phyloP scores from a whole-genome alignment of 2,113 vertebrate species.

The Pleuronectes platessa region DNA sequence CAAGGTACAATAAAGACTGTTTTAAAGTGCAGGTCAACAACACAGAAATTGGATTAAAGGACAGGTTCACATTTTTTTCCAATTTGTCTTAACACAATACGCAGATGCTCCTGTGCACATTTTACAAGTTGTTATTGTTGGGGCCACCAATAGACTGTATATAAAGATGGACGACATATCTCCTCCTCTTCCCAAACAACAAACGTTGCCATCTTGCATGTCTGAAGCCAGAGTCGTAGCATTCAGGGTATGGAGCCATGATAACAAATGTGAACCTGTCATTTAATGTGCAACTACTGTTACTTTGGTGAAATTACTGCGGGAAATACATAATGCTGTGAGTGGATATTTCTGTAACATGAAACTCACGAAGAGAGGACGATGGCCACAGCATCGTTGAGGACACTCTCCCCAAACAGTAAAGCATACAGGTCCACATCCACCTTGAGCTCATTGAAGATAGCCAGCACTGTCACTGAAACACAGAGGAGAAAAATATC shows the following conservation, averaged over 20 bases:
- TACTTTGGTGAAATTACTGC: background rate
- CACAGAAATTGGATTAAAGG: background rate
- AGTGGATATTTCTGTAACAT: constrained; percentile 9
- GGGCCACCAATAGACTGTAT: no score
- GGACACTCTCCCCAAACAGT: constrained; percentile 96
- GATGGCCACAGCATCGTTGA: constrained; percentile 98
- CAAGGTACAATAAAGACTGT: constrained; percentile 11
- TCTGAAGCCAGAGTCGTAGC: no score
- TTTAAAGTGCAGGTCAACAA: background rate
- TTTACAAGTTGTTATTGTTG: background rate
- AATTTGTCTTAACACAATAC: background rate
- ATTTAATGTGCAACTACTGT: background rate
- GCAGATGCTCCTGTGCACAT: background rate
- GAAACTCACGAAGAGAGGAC: constrained; percentile 95
- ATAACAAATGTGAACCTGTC: background rate
- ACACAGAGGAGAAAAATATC: constrained; percentile 2
- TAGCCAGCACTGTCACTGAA: constrained; percentile 96
- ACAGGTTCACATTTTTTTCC: background rate
- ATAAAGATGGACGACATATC: no score
- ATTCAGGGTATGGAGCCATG: no score
- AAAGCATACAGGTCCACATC: constrained; percentile 97
- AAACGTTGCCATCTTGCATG: no score
- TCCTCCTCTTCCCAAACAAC: no score
- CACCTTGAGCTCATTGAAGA: constrained; percentile 97
- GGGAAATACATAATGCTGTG: background rate